Base-by-base conservation (phyloP, 2,113 vertebrate genomes). In the Cheirogaleus medius region DNA sequence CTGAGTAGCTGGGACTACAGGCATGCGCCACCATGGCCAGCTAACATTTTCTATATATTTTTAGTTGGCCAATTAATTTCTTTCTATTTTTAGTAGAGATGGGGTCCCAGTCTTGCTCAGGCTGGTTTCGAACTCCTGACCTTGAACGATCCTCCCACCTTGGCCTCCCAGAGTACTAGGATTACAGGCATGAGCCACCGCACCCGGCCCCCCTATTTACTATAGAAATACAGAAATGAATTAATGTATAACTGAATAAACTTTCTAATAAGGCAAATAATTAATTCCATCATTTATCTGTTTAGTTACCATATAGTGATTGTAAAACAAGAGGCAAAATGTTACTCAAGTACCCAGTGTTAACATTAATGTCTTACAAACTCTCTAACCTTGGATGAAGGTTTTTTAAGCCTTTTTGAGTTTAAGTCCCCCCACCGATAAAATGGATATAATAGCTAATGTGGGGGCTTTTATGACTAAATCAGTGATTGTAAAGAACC, bases 281-380 rank as follows among this genome's bases (percentile, higher is more conserved):
- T 78, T 87, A 71, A 78, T 89, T 25, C 10, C 34, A 64, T 90
- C 29, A 56, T 85, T 81, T 90, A 74, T 95, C 47, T 92, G 18
- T 89, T 95, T 93, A 76, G 47, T 91, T 90, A 49, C 49, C 49
- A 64, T 83, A 90, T 81, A 90, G 44, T 78, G 29, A 68, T 81
- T 80, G 56, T 42, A 97, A 92, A 94, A 73, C 21, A 60, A 94
- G 73, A 83, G 17, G 17, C 78, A 87, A 95, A 94, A 95, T 83
- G 13, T 80, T 93, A 68, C 56, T 73, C 85, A 91, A 7, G 18
- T 80, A 34, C 64, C n/a, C 20, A 56, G 5, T 80, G 29, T 94
- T 89, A 82, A 44, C 49, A 64, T 58, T 68, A 89, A 74, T 95
- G 39, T 68, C 60, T 81, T 94, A 56, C 11, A 88, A 91, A 8